A percentile compares a stretch with the other conserved stretches of the same genome.
Conservation (phyloP, 2,113 vertebrate species). For the Cephalophus harveyi region DNA sequence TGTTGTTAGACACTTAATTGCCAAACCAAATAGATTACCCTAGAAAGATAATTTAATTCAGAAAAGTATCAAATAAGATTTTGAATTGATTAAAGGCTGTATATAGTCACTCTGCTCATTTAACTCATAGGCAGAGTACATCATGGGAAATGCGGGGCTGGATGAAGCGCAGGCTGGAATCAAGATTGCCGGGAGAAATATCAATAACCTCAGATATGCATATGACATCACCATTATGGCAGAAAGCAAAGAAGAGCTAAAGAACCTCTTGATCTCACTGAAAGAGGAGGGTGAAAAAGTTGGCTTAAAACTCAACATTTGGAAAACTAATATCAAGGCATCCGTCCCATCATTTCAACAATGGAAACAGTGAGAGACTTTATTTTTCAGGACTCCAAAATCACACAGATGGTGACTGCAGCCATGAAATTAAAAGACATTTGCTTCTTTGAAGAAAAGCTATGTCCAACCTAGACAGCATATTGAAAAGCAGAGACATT, state of each 20-base stretch:
- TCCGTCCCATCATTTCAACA: background rate
- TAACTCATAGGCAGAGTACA: background rate
- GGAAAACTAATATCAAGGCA: background rate
- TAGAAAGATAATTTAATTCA: background rate
- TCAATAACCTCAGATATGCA: background rate
- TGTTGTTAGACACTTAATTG: background rate
- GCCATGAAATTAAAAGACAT: background rate
- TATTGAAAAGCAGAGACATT: background rate
- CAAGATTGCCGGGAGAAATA: background rate
- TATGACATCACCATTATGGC: background rate
- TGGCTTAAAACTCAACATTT: background rate
- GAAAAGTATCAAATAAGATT: background rate
- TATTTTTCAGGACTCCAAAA: background rate
- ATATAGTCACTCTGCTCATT: background rate
- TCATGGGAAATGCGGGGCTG: fast-evolving
- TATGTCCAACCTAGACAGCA: background rate
- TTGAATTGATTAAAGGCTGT: background rate
- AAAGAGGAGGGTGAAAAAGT: background rate
- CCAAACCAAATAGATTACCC: background rate
- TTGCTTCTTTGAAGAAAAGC: background rate
- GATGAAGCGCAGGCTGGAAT: background rate
- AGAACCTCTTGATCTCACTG: background rate
- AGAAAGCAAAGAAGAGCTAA: background rate
- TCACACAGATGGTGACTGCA: background rate
- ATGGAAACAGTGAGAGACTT: background rate